phyloP scores from a whole-genome alignment of 2,888 invertebrate species.

The Mythimna albipuncta region DNA sequence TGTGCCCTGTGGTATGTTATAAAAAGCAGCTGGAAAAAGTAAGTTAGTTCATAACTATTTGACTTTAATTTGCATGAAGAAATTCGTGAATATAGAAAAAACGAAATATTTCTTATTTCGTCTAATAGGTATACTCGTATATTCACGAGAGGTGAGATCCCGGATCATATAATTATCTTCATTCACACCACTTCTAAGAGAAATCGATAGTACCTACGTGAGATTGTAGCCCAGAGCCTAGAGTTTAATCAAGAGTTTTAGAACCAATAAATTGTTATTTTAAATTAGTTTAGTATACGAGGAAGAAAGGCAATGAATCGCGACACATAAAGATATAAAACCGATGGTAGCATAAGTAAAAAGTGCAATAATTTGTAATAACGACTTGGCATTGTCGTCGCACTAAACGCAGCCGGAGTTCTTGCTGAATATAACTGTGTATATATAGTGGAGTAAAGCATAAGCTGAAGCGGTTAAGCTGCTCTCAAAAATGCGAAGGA shows the following conservation, averaged over 20 bases:
- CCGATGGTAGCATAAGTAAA: slow-evolving; percentile 55
- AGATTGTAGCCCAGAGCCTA: neutral
- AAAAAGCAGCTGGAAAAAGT: too few species aligned
- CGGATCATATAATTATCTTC: too few species aligned
- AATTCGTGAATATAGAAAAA: neutral
- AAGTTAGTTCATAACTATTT: neutral
- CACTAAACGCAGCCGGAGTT: slow-evolving; percentile 68
- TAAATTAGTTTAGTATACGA: neutral
- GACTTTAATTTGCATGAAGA: neutral
- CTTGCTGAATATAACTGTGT: slow-evolving; percentile 33
- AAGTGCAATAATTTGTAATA: slow-evolving; percentile 73
- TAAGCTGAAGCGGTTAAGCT: slow-evolving; percentile 7
- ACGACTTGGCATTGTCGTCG: slow-evolving; percentile 74
- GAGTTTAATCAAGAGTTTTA: neutral
- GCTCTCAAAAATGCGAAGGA: too few species aligned
- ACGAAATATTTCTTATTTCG: too few species aligned
- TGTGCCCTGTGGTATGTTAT: too few species aligned
- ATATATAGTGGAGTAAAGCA: slow-evolving; percentile 30
- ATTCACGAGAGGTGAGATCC: too few species aligned
- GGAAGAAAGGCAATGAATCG: slow-evolving; percentile 14
- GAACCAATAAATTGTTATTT: neutral
- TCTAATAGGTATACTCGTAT: too few species aligned
- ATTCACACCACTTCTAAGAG: too few species aligned
- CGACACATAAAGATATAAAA: slow-evolving; percentile 39
- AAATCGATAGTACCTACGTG: too few species aligned